Conservation (phyloP, 2,113 vertebrate species). For the Noturus placidus region DNA sequence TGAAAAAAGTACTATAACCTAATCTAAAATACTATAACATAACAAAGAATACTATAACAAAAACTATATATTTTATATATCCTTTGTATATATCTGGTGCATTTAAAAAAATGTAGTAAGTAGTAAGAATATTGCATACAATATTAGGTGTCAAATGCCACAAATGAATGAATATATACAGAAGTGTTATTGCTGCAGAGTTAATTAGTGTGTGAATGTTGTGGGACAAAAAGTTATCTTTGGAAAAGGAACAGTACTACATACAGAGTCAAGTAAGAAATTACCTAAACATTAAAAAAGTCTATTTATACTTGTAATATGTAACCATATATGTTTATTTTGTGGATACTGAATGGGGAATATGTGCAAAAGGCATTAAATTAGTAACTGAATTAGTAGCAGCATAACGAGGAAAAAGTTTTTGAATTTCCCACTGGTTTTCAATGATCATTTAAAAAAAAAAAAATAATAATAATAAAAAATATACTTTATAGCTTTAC, state of each 20-base stretch:
- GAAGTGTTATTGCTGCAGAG: conserved; percentile 39
- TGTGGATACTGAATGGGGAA: not conserved
- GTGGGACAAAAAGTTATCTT: conserved; percentile 23
- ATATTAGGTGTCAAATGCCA: not conserved
- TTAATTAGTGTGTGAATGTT: conserved; percentile 48
- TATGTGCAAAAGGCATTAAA: conserved; percentile 50
- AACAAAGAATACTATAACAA: not conserved
- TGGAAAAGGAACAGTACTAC: conserved; percentile 48
- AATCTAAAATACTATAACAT: not conserved
- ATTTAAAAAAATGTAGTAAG: not conserved
- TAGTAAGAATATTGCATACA: not conserved
- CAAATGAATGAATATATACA: not conserved
- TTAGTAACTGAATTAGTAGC: conserved; percentile 48
- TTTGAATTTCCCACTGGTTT: not conserved
- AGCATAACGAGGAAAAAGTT: not conserved
- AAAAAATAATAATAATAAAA: too few relatives aligned
- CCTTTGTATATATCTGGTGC: not conserved
- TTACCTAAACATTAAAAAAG: not conserved
- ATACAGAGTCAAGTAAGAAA: conserved; percentile 56
- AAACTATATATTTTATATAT: too few relatives aligned
- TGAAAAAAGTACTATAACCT: not conserved
- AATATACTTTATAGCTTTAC: too few relatives aligned
- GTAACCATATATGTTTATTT: not conserved
- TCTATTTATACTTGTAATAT: not conserved
- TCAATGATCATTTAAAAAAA: not conserved